Evolutionary conservation across 2,113 vertebrate species (phyloP).

Genomic region (Lonchura striata): DNA sequence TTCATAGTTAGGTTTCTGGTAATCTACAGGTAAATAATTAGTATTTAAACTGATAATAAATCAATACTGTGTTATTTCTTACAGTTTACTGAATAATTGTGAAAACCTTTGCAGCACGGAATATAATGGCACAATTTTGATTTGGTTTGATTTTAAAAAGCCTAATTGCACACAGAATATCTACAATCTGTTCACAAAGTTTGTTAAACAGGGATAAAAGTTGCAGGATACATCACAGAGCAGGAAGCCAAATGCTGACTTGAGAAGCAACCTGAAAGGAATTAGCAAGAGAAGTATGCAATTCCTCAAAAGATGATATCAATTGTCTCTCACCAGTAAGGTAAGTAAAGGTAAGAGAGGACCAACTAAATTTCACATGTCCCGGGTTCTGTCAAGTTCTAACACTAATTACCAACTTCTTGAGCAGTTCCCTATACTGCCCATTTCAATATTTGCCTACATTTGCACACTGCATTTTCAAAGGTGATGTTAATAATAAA

Average conservation of each 20-base stretch:
- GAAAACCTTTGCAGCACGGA: not conserved
- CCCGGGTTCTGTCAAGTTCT: not conserved
- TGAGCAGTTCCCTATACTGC: not conserved
- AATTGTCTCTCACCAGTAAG: not conserved
- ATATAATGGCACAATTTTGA: not conserved
- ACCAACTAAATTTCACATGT: not conserved
- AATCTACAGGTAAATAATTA: not conserved
- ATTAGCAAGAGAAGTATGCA: not conserved
- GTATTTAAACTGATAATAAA: not conserved
- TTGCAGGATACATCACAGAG: not conserved
- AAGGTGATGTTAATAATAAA: not conserved
- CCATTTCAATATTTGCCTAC: not conserved
- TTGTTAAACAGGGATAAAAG: not conserved
- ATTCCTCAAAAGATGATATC: not conserved
- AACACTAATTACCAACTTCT: not conserved
- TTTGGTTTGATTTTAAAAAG: not conserved
- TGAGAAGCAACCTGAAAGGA: not conserved
- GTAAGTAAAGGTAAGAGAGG: not conserved
- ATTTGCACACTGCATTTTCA: not conserved
- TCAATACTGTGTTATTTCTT: not conserved
- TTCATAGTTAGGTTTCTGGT: not conserved
- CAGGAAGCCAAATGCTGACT: not conserved
- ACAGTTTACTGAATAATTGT: not conserved
- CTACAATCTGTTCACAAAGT: fast-evolving
- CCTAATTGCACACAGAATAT: not conserved